These are phyloP conservation scores for Nipponia nippon DNA, from an alignment of 2,113 vertebrate genomes.

Conservation along the genomic window DNA sequence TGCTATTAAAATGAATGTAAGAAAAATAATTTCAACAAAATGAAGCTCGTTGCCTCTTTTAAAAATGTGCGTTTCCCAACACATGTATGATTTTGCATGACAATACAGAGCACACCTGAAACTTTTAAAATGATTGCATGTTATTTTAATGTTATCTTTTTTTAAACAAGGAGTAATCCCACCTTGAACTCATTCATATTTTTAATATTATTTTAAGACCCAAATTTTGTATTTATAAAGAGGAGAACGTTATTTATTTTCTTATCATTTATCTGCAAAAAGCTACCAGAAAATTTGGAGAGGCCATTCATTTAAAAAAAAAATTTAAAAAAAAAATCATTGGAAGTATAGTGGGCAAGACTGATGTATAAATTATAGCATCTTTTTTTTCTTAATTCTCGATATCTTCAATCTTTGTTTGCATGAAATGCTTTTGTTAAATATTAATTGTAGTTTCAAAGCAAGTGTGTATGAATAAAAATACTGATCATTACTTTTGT, in stretches of 20 bases:
- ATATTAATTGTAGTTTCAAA: slow-evolving; percentile 71
- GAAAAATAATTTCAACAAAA: not conserved
- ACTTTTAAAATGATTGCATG: not conserved
- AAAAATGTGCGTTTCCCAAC: not conserved
- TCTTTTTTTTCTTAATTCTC: not conserved
- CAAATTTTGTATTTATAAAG: not conserved
- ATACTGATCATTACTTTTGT: slow-evolving; percentile 13
- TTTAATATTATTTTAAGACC: not conserved
- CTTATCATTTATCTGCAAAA: not conserved
- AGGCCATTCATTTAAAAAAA: not conserved
- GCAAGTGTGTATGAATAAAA: slow-evolving; percentile 76
- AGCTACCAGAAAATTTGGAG: not conserved
- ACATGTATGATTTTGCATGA: not conserved
- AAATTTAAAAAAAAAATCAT: too few relatives aligned
- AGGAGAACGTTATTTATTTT: slow-evolving; percentile 2
- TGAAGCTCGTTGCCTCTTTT: not conserved
- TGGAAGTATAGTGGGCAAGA: not conserved
- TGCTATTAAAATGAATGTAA: not conserved
- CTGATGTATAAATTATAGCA: slow-evolving; percentile 45
- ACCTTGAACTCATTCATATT: not conserved
- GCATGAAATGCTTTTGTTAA: slow-evolving; percentile 76
- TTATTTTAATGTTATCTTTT: not conserved
- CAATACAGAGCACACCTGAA: not conserved
- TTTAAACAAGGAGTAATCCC: not conserved
- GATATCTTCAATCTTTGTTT: slow-evolving; percentile 52